phyloP scores from a whole-genome alignment of 2,888 invertebrate species.

The Yponomeuta evonymella region DNA sequence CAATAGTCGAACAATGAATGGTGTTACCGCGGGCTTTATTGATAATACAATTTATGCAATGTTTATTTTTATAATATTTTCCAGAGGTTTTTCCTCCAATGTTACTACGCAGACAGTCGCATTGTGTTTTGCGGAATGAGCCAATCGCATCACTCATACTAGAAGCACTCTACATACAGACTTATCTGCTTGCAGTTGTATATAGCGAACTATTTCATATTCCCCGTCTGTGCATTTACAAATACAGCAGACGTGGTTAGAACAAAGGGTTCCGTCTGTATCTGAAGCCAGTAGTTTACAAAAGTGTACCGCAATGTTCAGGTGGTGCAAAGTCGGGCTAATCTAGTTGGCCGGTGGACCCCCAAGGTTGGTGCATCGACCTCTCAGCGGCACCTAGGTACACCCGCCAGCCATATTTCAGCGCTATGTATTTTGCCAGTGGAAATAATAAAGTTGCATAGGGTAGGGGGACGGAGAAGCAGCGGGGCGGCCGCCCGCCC shows the following conservation, averaged over 20 bases:
- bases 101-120: neutral
- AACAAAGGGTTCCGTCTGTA: neutral
- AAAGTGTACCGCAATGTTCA: neutral
- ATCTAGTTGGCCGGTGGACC: neutral
- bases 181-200: neutral
- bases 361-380: constrained; percentile 2
- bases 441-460: constrained; percentile 18
- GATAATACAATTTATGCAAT: neutral
- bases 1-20: neutral
- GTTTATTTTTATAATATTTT: neutral
- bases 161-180: neutral
- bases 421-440: constrained; percentile 16
- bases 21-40: neutral
- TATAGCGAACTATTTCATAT: neutral
- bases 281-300: neutral
- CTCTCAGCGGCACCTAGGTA: neutral
- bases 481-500: constrained; percentile 12
- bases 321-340: neutral
- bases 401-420: constrained; percentile 18
- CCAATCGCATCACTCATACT: neutral
- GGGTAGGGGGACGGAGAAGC: constrained; percentile 6
- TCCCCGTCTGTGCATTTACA: constrained; percentile 1
- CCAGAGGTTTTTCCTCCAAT: neutral
- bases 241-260: neutral
- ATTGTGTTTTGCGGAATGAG: neutral